Base-by-base conservation (phyloP, 1,140 invertebrate genomes). In the Trichomalopsis sarcophagae region DNA sequence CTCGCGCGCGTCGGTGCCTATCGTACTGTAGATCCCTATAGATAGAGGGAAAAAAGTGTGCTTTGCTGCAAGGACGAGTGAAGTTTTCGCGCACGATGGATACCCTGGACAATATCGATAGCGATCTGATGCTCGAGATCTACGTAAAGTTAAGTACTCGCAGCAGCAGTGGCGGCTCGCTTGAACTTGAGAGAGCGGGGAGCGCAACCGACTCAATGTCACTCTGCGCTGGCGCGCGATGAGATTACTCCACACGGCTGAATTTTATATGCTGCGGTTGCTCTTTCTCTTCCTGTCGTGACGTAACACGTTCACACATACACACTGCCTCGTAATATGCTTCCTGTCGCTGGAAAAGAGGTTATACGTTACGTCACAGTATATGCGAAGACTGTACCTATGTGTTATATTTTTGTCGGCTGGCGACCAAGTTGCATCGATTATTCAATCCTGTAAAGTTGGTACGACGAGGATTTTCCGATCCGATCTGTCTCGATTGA, bases 91-190 rank as follows among this genome's bases (percentile, higher is more conserved):
- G 33, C 69, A 84, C 75, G 33, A 92, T 92, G 91, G 91, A 92
- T 86, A 90, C 84, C 68, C 81, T 91, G 81, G 89, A 91, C 79
- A 91, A 90, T 87, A 88, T 91, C 76, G 91, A 91, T 17, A 91
- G 88, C 79, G 90, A 92, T 81, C 81, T 90, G 44, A 86, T 89
- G 36, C 81, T 92, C 40, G 87, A 92, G 66, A 90, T 93, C 86
- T 90, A 91, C 83, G 81, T 91, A 68, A 91, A 93, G 90, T 91
- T 92, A 92, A 90, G 90, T 92, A 92, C 82, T 50, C 27, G 68
- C 66, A 13, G 17, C 23, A n/a, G 23, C n/a, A 6, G 27, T 36
- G 5, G 33, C 33, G 11, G 23, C 21, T n/a, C 27, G 10, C 30
- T 1, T 14, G 66, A n/a, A 69, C 66, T 27, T 9, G n/a, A n/a